Conservation (phyloP, 2,797 vertebrate species). For the Lates japonicus region DNA sequence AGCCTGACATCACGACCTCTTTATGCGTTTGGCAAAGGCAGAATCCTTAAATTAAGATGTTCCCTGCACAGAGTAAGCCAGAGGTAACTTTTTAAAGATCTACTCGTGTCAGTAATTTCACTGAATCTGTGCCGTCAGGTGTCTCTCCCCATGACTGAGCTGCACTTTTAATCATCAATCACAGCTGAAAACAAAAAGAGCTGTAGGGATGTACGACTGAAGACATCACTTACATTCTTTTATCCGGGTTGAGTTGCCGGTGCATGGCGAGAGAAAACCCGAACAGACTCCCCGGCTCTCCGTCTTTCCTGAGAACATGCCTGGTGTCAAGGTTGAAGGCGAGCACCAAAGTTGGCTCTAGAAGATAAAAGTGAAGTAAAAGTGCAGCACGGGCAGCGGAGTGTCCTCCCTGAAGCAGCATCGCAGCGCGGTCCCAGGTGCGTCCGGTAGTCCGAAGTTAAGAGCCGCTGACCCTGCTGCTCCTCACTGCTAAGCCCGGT, state of each 20-base stretch:
- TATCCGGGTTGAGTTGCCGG: constrained; percentile 91
- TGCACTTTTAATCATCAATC: background rate
- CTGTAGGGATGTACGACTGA: background rate
- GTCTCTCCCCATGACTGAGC: background rate
- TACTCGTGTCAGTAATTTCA: background rate
- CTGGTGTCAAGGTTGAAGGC: constrained; percentile 93
- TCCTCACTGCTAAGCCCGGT: constrained; percentile 30
- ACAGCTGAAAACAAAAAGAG: background rate
- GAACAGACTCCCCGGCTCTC: constrained; percentile 91
- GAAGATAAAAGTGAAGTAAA: constrained; percentile 31
- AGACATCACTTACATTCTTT: constrained; percentile 90
- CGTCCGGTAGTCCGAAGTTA: constrained; percentile 18
- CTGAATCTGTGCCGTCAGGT: constrained; percentile 35
- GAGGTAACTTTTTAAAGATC: background rate
- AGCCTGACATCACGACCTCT: background rate
- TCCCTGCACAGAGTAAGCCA: background rate
- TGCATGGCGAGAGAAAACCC: constrained; percentile 96
- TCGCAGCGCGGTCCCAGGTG: constrained; percentile 51
- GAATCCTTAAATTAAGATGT: background rate
- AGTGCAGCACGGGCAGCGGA: constrained; percentile 45
- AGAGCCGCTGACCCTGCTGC: constrained; percentile 36
- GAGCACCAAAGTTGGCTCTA: constrained; percentile 54
- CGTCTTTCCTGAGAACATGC: constrained; percentile 89
- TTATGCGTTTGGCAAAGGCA: background rate
- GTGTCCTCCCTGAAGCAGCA: constrained; percentile 64